Percentiles rank a stretch among this genome's conserved stretches.
Conservation (phyloP, 2,888 invertebrate species). For the Merodon equestris region DNA sequence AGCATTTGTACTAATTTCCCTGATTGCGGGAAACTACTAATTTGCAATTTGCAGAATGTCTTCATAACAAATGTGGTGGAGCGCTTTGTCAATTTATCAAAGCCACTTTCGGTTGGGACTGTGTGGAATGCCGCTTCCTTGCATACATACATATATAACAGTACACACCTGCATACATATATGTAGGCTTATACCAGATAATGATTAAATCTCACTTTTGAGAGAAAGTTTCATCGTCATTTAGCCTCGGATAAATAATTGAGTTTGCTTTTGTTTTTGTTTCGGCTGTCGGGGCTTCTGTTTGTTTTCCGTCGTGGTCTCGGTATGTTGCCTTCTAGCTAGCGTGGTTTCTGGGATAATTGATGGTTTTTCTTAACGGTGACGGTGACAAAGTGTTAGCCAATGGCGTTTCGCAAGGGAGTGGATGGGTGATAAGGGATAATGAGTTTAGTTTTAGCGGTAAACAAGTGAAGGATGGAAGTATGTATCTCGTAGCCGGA, state of each 20-base stretch:
- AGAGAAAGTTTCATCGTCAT: constrained; percentile 47
- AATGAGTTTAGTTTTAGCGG: constrained; percentile 29
- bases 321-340: constrained; percentile 11
- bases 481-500: too few species aligned
- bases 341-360: constrained; percentile 43
- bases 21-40: constrained; percentile 62
- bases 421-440: constrained; percentile 35
- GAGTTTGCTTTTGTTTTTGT: constrained; percentile 30
- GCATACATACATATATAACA: constrained; percentile 25
- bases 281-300: neutral
- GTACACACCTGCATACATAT: constrained; percentile 25
- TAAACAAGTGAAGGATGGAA: too few species aligned
- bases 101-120: constrained; percentile 42
- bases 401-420: constrained; percentile 16
- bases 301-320: neutral
- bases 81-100: constrained; percentile 61
- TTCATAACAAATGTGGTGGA: constrained; percentile 55
- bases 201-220: constrained; percentile 58
- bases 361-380: constrained; percentile 55
- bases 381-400: constrained; percentile 63
- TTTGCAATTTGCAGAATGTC: constrained; percentile 67
- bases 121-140: constrained; percentile 25
- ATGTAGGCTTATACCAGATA: constrained; percentile 16
- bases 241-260: constrained; percentile 49
- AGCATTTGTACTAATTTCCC: constrained; percentile 51